Percentiles rank a stretch among this genome's conserved stretches.
phyloP scores from a whole-genome alignment of 2,113 vertebrate species.

The Ramphastos sulfuratus region DNA sequence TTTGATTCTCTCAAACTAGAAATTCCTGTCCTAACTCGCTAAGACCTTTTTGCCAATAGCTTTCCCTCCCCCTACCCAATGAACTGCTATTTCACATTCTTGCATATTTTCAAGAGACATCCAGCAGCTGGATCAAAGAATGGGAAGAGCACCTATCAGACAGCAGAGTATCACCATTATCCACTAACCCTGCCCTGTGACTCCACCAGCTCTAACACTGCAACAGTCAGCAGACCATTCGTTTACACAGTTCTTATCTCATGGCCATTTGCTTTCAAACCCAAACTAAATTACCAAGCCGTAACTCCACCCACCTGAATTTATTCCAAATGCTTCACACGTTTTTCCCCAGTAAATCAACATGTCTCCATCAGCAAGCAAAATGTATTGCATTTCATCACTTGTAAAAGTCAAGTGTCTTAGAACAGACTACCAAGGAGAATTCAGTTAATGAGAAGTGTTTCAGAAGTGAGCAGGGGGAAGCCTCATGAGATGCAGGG shows the following conservation, averaged over 20 bases:
- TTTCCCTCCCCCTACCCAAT: not conserved
- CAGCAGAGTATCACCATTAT: not conserved
- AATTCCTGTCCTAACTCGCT: slow-evolving; percentile 58
- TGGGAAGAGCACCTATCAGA: slow-evolving; percentile 14
- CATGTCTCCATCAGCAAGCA: not conserved
- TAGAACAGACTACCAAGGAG: slow-evolving; percentile 18
- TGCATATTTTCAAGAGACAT: slow-evolving; percentile 35
- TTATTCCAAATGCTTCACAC: not conserved
- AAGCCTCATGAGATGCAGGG: not conserved
- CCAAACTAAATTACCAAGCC: slow-evolving; percentile 29
- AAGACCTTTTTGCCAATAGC: not conserved
- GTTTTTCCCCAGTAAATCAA: slow-evolving; percentile 37
- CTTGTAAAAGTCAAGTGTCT: slow-evolving; percentile 59
- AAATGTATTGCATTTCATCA: slow-evolving; percentile 30
- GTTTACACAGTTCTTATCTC: slow-evolving; percentile 53
- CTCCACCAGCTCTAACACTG: not conserved
- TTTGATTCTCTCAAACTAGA: slow-evolving; percentile 22
- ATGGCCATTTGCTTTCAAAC: slow-evolving; percentile 26
- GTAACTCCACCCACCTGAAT: slow-evolving; percentile 34
- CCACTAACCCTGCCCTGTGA: not conserved
- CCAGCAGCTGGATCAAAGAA: slow-evolving; percentile 19
- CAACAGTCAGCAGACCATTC: slow-evolving; percentile 13
- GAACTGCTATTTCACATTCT: slow-evolving; percentile 42
- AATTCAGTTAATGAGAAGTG: slow-evolving; percentile 41
- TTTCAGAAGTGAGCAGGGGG: slow-evolving; percentile 19